Evolutionary conservation across 2,797 vertebrate genomes (phyloP), one percentile per base, ranked within the genome.

Genomic region (Dipus sagitta): DNA sequence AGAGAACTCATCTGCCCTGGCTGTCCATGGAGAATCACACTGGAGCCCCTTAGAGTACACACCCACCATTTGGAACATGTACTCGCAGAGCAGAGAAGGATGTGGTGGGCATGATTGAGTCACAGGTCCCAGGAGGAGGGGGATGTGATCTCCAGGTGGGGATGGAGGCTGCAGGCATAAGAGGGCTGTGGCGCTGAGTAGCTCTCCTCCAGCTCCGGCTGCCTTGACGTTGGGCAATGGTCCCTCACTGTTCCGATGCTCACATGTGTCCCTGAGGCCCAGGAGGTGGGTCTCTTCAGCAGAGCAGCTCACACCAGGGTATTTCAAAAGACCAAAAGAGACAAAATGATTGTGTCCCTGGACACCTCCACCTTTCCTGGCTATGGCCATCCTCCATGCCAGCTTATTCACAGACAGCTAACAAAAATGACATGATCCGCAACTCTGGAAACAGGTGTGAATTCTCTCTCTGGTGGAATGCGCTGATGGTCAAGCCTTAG

Each of bases 21-120:
- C 28, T 24, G 67, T 26, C 52, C 26, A 38, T 20, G 72, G 77
- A 71, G 9, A 62, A 7, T 21, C 28, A 3, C 24, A 72, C 62
- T 15, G 65, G 13, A 24, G 79, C 34, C 28, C 68, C 47, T 23
- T n/a, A 9, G 32, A 58, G 62, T 8, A 30, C 1, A 8, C 2
- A 17, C 6, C 17, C 60, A 18, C 0, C 42, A 20, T 52, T 47
- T 24, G 20, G 4, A 23, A 3, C 2, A 17, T 1, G 17, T 23
- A 4, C 6, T 17, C 0, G 21, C 52, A 20, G 23, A 60, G 34
- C 64, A 32, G 30, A 58, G 65, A 38, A 67, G 3, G 0, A 30
- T 0, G 26, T 23, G 54, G 32, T 2, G 18, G 24, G 9, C 1
- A 3, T 2, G 30, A 42, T 1, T 10, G 80, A 30, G 11, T 47